phyloP scores from a whole-genome alignment of 2,113 vertebrate species.

The Melierax canorus region DNA sequence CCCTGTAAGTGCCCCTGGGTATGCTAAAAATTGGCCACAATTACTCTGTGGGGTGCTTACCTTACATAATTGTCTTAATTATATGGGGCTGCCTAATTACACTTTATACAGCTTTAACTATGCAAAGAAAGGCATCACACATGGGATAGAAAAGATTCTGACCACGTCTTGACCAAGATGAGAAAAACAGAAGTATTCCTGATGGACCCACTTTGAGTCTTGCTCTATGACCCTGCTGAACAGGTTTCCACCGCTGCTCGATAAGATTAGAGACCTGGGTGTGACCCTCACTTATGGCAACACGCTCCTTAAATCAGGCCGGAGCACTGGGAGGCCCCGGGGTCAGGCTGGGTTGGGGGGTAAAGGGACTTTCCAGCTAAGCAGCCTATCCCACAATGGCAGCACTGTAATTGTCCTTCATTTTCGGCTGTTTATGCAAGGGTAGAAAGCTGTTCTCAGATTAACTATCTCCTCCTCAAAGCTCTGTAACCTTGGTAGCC shows the following conservation, averaged over 20 bases:
- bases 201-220: neutral
- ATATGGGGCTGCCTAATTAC: neutral
- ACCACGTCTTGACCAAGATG: neutral
- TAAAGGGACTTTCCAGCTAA: neutral
- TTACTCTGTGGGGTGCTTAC: constrained; percentile 11
- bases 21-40: constrained; percentile 31
- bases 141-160: neutral
- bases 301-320: neutral
- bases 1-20: neutral
- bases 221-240: neutral
- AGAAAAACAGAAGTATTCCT: neutral
- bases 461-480: neutral
- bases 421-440: neutral
- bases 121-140: neutral
- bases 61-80: constrained; percentile 14
- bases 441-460: neutral
- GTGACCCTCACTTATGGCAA: neutral
- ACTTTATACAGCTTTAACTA: neutral
- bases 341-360: neutral
- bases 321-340: neutral
- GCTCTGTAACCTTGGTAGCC: neutral
- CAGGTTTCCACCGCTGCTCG: neutral
- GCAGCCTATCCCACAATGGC: neutral
- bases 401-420: neutral
- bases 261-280: neutral